phyloP scores from a whole-genome alignment of 2,888 invertebrate species.

The Pyrochroa serraticornis region DNA sequence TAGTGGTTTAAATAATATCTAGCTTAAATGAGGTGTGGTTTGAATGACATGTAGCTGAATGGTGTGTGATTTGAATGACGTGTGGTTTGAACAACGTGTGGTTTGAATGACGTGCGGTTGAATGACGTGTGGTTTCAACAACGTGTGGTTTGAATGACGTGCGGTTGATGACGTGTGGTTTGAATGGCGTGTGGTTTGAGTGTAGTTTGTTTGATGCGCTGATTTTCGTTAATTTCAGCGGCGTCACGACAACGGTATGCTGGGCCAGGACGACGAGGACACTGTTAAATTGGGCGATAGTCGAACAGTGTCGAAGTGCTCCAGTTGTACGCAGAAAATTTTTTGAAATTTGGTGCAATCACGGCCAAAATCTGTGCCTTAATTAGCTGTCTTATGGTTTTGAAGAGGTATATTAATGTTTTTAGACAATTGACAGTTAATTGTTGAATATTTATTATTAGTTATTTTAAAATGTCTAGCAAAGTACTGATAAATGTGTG shows the following conservation, averaged over 20 bases:
- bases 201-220: too few relatives aligned
- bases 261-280: slow-evolving; percentile 65
- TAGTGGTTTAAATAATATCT: too few relatives aligned
- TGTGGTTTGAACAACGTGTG: too few relatives aligned
- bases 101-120: neutral
- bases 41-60: too few relatives aligned
- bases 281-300: slow-evolving; percentile 73
- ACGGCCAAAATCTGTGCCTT: slow-evolving; percentile 22
- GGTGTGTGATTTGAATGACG: too few relatives aligned
- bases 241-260: slow-evolving; percentile 73
- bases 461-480: slow-evolving; percentile 2
- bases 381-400: slow-evolving; percentile 6
- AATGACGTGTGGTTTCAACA: too few relatives aligned
- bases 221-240: slow-evolving; percentile 71
- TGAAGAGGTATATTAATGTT: slow-evolving; percentile 11
- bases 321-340: slow-evolving; percentile 62
- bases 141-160: neutral
- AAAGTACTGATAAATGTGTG: neutral
- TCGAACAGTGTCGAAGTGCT: slow-evolving; percentile 71
- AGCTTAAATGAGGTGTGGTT: too few relatives aligned
- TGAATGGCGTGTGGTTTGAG: neutral
- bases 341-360: slow-evolving; percentile 31
- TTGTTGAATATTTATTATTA: slow-evolving; percentile 15
- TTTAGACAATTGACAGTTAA: neutral
- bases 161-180: too few relatives aligned